phyloP scores from a whole-genome alignment of 2,797 vertebrate genomes.

The Paguma larvata region DNA sequence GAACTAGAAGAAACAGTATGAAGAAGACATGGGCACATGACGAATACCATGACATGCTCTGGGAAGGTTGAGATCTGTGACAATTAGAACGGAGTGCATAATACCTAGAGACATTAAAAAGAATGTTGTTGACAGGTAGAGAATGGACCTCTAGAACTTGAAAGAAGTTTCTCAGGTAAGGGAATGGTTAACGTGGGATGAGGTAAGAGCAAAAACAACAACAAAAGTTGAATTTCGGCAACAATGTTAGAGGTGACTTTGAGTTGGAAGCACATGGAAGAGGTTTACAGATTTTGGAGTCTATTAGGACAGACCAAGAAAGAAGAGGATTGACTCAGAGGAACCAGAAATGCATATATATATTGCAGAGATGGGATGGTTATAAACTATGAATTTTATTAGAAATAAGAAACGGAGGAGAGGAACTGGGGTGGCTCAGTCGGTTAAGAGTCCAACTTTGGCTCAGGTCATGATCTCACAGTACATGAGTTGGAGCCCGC shows the following conservation, averaged over 20 bases:
- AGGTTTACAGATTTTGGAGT: conserved; percentile 23
- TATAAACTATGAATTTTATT: background rate
- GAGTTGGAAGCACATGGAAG: background rate
- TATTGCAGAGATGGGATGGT: background rate
- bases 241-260: background rate
- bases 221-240: background rate
- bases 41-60: accelerated
- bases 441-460: no score
- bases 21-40: accelerated
- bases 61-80: background rate
- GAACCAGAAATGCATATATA: background rate
- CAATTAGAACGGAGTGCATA: background rate
- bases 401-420: background rate
- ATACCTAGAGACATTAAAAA: background rate
- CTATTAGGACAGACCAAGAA: background rate
- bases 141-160: background rate
- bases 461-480: no score
- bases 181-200: background rate
- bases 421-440: no score
- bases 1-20: accelerated
- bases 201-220: background rate
- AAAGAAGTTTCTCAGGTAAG: background rate
- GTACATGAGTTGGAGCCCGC: no score
- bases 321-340: background rate
- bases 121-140: background rate